Evolutionary conservation across 2,113 vertebrate species (phyloP).

Genomic region (Barbus barbus): DNA sequence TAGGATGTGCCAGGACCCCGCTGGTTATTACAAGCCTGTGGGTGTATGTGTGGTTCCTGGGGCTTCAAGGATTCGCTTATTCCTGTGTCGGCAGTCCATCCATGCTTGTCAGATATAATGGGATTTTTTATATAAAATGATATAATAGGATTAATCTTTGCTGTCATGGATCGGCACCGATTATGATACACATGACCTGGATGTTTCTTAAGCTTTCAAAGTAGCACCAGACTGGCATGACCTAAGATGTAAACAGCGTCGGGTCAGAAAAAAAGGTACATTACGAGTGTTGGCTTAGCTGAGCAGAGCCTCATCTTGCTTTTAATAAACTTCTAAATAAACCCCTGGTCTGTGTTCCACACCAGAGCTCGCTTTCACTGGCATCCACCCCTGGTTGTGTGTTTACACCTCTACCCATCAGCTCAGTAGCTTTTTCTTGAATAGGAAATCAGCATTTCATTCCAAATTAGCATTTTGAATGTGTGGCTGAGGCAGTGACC

Average conservation of each 20-base stretch:
- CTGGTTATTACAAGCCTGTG: not conserved
- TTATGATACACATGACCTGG: conserved; percentile 61
- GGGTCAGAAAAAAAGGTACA: conserved; percentile 48
- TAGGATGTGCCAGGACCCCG: not conserved
- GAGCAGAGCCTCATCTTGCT: conserved; percentile 45
- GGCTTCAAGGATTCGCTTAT: not conserved
- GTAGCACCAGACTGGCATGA: conserved; percentile 55
- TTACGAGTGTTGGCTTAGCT: conserved; percentile 51
- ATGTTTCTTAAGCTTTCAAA: conserved; percentile 58
- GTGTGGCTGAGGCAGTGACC: no score
- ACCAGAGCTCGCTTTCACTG: conserved; percentile 52
- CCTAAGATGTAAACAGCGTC: conserved; percentile 62
- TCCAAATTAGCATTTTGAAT: no score
- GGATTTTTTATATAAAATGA: conserved; percentile 43
- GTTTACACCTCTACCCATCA: not conserved
- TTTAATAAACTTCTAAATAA: conserved; percentile 66
- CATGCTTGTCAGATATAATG: not conserved
- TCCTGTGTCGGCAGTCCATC: conserved; percentile 33
- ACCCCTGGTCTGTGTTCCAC: conserved; percentile 29
- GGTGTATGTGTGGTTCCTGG: conserved; percentile 10
- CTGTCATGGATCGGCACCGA: conserved; percentile 62
- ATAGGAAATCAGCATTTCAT: not conserved
- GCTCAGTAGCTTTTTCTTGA: not conserved
- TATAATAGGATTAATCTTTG: conserved; percentile 61
- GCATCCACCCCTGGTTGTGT: conserved; percentile 34